Base-by-base conservation (phyloP, 1,140 invertebrate genomes). In the Vanessa atalanta region DNA sequence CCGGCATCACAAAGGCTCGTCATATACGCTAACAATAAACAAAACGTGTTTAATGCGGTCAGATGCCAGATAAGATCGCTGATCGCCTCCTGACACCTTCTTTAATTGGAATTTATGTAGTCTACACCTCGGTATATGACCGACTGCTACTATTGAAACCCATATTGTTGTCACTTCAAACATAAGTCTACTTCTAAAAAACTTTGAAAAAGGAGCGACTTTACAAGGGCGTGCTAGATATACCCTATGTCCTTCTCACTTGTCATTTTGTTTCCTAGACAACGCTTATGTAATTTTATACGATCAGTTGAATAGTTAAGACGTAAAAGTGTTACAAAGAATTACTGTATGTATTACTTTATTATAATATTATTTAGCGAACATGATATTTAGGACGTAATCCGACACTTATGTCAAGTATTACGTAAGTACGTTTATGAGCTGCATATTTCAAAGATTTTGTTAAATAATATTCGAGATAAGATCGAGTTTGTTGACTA, bases 71-170 rank as follows among this genome's bases (percentile, higher is more conserved):
- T 86, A 88, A 84, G 78, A 81, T 75, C 73, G 51, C 66, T 79
- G 81, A 85, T 81, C 83, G 75, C 77, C 31, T 86, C 77, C 26
- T 86, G 78, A 87, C 84, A 85, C 85, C 82, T 88, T 72, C 72
- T 77, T 85, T 89, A 89, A 88, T 89, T 88, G 83, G 81, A 88
- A 88, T 89, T 89, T 87, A 88, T 89, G 82, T 73, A 87, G 81
- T 51, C 72, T 69, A 60, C 66, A 73, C 66, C 72, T 68, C 48
- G 57, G 20, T 72, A 37, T 73, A 65, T 60, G 70, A 70, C 47
- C 47, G 47, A 61, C 81, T 73, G 63, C 64, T 84, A 84, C 80
- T 63, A 78, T 48, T 48, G 15, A 50, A 61, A 68, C 50, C 69
- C 73, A 73, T 64, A 48, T 37, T 47, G 23, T 50, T 57, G 60